Evolutionary conservation across 2,888 invertebrate species (phyloP), one percentile per base, ranked within the genome.

Genomic region (Apamea anceps): DNA sequence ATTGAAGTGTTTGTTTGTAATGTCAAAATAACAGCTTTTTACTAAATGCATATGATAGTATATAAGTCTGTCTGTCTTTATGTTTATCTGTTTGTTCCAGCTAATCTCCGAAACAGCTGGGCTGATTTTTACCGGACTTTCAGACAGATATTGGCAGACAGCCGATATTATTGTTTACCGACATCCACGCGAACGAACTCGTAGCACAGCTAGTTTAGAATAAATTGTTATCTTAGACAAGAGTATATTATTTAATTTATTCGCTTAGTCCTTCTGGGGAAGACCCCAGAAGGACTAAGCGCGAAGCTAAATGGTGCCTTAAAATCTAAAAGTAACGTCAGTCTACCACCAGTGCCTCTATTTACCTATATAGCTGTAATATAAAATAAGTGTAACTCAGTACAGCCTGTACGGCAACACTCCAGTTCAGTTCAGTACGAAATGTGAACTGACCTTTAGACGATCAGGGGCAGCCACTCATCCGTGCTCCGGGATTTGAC

Each of bases 371-470:
- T 10, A 57, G 3, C 12, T 42, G 21, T 15, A 18, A 15, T 32
- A n/a, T 37, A 32, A 13, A 0, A 28, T 2, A 65, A 3, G 2
- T 32, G 5, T 37, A 37, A 13, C 12, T 62, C 62, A 15, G 28
- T 45, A 66, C 15, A 37, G 3, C 13, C 15, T 6, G 28, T 32
- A 60, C 15, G 21, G 5, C 6, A 62, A 62, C 13, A 25, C 15
- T 51, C 28, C 65, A 75, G 4, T 18, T 54, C 12, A 45, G 37
- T 45, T 48, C 32, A 21, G 37, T 28, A 63, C 57, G 28, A 74
- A 32, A 81, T 77, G 45, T 74, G 32, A 84, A 67, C 6, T 77
- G 81, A 85, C 72, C 67, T 84, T 77, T 74, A 85, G 12, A 45
- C 10, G 71, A 74, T 75, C 45, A 81, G 63, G 45, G 71, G 51